Percentiles rank a stretch among this genome's conserved stretches.
Conservation (phyloP, 2,888 invertebrate genomes). For the Drosophila basisetae region DNA sequence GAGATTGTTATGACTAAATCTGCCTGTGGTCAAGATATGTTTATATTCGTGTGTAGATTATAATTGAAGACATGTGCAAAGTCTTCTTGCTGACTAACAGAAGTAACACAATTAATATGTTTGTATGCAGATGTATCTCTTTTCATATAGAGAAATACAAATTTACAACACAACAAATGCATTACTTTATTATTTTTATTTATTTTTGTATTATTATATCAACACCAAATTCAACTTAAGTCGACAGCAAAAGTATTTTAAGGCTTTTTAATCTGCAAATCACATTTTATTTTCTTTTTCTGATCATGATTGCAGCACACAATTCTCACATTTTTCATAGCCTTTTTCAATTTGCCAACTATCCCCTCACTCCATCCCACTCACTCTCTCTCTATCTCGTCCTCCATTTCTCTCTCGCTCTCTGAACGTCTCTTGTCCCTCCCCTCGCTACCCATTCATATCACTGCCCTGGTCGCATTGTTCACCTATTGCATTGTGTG, state of each 20-base stretch:
- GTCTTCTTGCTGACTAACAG: background rate
- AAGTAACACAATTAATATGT: background rate
- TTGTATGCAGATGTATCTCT: background rate
- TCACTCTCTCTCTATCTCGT: background rate
- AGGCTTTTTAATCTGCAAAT: background rate
- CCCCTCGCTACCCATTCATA: background rate
- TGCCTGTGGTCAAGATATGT: fast-evolving
- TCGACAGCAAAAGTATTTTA: slow-evolving; percentile 3
- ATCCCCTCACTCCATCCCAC: background rate
- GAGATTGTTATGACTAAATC: background rate
- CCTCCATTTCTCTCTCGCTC: background rate
- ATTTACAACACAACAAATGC: background rate
- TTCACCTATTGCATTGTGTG: slow-evolving; percentile 27
- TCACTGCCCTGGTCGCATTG: slow-evolving; percentile 14
- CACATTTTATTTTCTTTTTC: slow-evolving; percentile 7
- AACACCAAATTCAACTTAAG: background rate
- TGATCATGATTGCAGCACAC: slow-evolving; percentile 11
- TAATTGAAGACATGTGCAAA: background rate
- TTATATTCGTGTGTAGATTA: background rate
- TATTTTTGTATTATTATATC: background rate
- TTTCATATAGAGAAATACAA: background rate
- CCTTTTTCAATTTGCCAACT: slow-evolving; percentile 50
- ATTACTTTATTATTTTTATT: background rate
- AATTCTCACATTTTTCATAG: slow-evolving; percentile 13
- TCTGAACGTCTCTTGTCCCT: background rate